phyloP scores from a whole-genome alignment of 2,113 vertebrate species.

The Odontophorus gujanensis region DNA sequence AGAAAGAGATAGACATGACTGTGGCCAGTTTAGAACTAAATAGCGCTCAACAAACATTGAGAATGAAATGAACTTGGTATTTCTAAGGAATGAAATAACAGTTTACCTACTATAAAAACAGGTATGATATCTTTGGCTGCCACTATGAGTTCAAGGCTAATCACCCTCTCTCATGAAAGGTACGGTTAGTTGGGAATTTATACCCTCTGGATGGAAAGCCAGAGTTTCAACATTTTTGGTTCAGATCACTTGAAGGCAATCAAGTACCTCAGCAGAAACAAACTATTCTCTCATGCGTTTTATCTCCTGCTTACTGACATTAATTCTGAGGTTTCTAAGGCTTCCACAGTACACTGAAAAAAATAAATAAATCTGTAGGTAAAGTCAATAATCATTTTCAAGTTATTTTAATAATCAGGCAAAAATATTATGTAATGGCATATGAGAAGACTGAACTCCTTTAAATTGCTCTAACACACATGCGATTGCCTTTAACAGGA shows the following conservation, averaged over 20 bases:
- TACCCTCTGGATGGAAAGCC: background rate
- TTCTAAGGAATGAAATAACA: background rate
- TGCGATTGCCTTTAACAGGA: conserved; percentile 81
- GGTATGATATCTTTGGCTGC: background rate
- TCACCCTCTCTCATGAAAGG: background rate
- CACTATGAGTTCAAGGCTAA: background rate
- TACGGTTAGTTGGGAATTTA: background rate
- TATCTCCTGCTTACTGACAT: background rate
- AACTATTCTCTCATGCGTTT: background rate
- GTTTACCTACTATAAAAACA: background rate
- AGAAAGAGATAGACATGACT: background rate
- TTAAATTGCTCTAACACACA: conserved; percentile 9
- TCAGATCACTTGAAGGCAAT: background rate
- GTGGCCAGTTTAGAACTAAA: background rate
- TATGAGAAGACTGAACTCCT: background rate
- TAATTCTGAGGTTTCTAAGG: background rate
- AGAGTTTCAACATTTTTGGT: background rate
- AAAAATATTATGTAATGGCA: background rate
- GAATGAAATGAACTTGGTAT: background rate
- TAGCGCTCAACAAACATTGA: background rate
- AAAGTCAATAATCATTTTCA: background rate
- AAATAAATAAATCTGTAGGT: background rate
- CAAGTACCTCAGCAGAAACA: background rate
- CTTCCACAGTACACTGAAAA: background rate
- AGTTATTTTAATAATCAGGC: background rate